Evolutionary conservation across 2,113 vertebrate genomes (phyloP).

Genomic region (Oostethus manadensis): DNA sequence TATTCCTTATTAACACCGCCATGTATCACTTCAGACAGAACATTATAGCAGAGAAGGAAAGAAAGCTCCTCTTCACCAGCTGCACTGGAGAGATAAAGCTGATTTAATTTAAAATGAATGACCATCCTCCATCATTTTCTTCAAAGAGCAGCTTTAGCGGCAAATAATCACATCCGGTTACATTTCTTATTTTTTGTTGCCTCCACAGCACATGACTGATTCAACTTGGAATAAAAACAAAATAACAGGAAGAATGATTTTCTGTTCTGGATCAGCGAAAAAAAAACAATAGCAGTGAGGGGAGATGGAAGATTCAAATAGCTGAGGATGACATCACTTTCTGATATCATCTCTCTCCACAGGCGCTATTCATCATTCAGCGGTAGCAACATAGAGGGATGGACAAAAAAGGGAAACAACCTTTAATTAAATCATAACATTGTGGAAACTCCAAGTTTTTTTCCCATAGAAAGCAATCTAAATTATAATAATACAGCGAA

Average conservation of each 20-base stretch:
- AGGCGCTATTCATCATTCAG: background rate
- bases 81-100: constrained; percentile 56
- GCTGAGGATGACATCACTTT: background rate
- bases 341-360: background rate
- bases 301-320: background rate
- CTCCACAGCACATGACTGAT: background rate
- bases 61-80: constrained; percentile 36
- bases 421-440: background rate
- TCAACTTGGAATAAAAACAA: background rate
- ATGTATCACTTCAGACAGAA: constrained; percentile 28
- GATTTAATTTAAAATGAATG: constrained; percentile 59
- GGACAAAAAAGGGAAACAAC: background rate
- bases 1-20: constrained; percentile 24
- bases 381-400: background rate
- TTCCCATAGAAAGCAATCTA: background rate
- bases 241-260: background rate
- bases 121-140: constrained; percentile 21
- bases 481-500: background rate
- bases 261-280: background rate
- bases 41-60: constrained; percentile 31
- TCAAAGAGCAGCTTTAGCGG: constrained; percentile 17
- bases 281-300: background rate
- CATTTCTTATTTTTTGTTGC: constrained; percentile 16
- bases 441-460: background rate
- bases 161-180: constrained; percentile 1